Conservation (phyloP, 2,113 vertebrate species). For the Falcunculus frontatus region DNA sequence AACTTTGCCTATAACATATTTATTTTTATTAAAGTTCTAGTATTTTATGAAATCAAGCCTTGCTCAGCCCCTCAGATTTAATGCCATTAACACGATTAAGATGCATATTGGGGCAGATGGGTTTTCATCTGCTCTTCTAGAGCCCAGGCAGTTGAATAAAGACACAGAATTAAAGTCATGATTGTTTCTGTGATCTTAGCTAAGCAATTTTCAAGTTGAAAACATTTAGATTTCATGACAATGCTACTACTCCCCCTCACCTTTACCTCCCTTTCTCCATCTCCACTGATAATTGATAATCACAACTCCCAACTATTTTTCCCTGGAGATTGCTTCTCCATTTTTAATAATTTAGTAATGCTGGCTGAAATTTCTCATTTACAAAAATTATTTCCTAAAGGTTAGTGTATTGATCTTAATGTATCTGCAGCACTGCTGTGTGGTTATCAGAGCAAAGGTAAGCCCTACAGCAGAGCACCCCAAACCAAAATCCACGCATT, state of each 20-base stretch:
- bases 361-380: background rate
- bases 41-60: background rate
- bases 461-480: background rate
- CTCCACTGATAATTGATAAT: background rate
- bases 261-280: background rate
- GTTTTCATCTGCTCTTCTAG: background rate
- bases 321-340: background rate
- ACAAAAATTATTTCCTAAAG: background rate
- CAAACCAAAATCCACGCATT: background rate
- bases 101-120: background rate
- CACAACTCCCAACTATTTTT: background rate
- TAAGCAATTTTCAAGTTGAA: background rate
- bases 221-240: background rate
- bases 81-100: background rate
- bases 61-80: background rate
- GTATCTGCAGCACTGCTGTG: background rate
- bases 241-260: background rate
- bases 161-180: background rate
- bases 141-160: background rate
- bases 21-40: background rate
- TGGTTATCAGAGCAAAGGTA: background rate
- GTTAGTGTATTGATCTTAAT: background rate
- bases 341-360: background rate
- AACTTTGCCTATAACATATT: background rate
- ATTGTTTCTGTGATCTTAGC: background rate